phyloP scores from a whole-genome alignment of 2,113 vertebrate species.

The Fulica atra region DNA sequence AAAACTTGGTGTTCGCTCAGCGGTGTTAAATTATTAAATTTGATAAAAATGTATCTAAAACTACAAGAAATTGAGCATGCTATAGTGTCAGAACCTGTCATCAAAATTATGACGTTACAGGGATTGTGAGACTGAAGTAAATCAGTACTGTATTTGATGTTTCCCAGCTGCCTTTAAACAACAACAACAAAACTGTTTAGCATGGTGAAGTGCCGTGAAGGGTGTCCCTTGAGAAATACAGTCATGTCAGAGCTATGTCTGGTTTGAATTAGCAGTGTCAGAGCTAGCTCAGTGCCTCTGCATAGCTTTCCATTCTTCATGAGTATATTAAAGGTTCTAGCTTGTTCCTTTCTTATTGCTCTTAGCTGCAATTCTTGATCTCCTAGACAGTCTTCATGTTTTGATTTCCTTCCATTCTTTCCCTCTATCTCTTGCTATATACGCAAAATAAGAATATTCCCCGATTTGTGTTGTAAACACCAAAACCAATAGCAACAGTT shows the following conservation, averaged over 20 bases:
- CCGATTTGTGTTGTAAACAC: background rate
- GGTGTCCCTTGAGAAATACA: background rate
- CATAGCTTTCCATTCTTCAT: background rate
- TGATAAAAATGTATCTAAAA: background rate
- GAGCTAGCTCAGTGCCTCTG: background rate
- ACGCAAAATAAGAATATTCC: background rate
- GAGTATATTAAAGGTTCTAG: background rate
- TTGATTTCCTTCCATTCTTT: background rate
- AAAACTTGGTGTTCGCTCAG: background rate
- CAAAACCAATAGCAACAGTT: background rate
- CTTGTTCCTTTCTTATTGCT: background rate
- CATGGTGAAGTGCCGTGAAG: background rate
- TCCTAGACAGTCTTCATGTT: background rate
- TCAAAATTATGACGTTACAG: background rate
- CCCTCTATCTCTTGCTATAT: background rate
- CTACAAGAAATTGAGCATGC: background rate
- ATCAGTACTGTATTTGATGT: background rate
- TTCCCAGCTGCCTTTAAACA: constrained; percentile 22
- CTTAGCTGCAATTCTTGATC: background rate
- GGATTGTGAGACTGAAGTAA: background rate
- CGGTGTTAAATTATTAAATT: background rate
- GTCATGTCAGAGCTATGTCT: constrained; percentile 10
- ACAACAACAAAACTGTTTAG: background rate
- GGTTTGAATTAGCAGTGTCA: background rate
- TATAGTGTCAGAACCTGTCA: background rate